Percentiles rank a stretch among this genome's conserved stretches.
Conservation (phyloP, 1,140 invertebrate species). For the Tetragonula clypearis region DNA sequence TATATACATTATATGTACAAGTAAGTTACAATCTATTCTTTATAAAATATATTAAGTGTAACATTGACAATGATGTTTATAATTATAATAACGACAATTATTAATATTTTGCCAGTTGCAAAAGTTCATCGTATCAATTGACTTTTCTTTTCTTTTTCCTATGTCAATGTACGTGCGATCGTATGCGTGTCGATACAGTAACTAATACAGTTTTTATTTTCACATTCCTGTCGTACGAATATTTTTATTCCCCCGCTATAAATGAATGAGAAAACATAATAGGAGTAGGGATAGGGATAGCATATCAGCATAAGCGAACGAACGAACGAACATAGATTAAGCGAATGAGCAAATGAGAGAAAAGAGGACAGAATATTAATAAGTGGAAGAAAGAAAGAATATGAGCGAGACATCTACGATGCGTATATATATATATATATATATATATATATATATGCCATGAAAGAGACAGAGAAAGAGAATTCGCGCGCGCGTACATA, state of each 20-base stretch:
- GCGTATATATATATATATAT: neutral
- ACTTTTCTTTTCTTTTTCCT: neutral
- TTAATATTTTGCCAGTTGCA: neutral
- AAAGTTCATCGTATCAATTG: neutral
- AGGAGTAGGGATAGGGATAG: neutral
- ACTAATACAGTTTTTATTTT: neutral
- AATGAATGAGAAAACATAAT: neutral
- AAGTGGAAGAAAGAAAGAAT: slow-evolving; percentile 8
- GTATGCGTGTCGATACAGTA: neutral
- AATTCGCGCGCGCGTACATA: slow-evolving; percentile 42
- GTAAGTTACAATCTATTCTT: neutral
- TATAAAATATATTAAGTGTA: neutral
- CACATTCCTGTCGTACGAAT: neutral
- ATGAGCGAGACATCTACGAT: neutral
- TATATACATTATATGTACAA: neutral
- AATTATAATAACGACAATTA: neutral
- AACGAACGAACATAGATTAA: slow-evolving; percentile 23
- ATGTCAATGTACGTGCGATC: neutral
- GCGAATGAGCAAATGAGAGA: slow-evolving; percentile 7
- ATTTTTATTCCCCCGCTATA: neutral
- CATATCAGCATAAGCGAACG: slow-evolving; percentile 1
- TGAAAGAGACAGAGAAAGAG: neutral
- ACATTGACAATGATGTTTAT: neutral
- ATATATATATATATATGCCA: too few relatives aligned
- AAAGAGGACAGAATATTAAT: slow-evolving; percentile 5